Evolutionary conservation across 1,140 invertebrate species (phyloP).

Genomic region (Drosophila baimaii): DNA sequence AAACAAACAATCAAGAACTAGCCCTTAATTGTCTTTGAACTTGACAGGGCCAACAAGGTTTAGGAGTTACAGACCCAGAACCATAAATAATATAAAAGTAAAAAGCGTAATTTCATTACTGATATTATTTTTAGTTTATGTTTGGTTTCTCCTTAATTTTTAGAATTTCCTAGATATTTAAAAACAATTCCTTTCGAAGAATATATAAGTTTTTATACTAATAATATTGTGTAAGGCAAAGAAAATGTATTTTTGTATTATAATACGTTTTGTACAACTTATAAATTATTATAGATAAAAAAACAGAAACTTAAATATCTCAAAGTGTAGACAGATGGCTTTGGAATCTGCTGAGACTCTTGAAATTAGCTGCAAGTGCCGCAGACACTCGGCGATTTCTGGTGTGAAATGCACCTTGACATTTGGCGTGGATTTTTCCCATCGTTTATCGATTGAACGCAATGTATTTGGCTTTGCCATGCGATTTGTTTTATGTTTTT

Average conservation of each 20-base stretch:
- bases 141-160: no score
- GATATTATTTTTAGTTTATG: neutral
- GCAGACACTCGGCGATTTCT: slow-evolving; percentile 32
- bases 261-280: neutral
- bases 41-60: neutral
- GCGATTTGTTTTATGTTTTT: slow-evolving; percentile 41
- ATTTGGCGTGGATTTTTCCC: slow-evolving; percentile 62
- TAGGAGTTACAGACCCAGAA: neutral
- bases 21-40: slow-evolving; percentile 25
- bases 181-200: neutral
- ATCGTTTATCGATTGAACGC: slow-evolving; percentile 54
- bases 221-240: no score
- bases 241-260: no score
- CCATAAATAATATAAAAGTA: neutral
- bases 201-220: neutral
- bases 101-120: no score
- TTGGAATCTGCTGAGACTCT: slow-evolving; percentile 53
- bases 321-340: slow-evolving; percentile 17
- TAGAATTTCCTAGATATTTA: neutral
- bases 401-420: slow-evolving; percentile 83
- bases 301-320: neutral
- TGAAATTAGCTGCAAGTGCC: slow-evolving; percentile 73
- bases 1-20: slow-evolving; percentile 1
- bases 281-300: neutral
- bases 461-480: slow-evolving; percentile 35